A percentile compares a stretch with the other conserved stretches of the same genome.
phyloP scores from a whole-genome alignment of 2,113 vertebrate genomes.

The Urocolius indicus region DNA sequence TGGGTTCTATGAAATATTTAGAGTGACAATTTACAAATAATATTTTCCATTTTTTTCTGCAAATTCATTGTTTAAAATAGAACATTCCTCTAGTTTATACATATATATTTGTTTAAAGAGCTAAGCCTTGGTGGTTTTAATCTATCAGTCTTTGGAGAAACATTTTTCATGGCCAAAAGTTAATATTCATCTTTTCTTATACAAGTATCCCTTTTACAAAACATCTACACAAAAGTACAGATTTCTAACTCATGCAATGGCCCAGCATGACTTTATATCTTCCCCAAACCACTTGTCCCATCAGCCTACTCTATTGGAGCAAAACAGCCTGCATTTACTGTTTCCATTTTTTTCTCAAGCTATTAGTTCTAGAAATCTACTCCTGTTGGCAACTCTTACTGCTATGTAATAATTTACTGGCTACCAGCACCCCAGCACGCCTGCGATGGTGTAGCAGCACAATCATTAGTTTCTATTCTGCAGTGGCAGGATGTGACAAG shows the following conservation, averaged over 20 bases:
- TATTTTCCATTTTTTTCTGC: background rate
- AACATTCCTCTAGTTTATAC: background rate
- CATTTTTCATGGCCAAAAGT: background rate
- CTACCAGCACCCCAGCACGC: slow-evolving; percentile 54
- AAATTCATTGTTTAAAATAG: background rate
- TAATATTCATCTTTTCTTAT: slow-evolving; percentile 17
- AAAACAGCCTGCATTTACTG: background rate
- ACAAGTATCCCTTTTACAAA: background rate
- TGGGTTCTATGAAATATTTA: background rate
- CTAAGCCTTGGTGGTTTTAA: background rate
- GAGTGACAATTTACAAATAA: background rate
- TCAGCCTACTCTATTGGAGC: background rate
- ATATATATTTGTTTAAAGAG: background rate
- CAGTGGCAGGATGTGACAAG: slow-evolving; percentile 78
- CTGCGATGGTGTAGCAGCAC: slow-evolving; percentile 61
- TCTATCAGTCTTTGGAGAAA: background rate
- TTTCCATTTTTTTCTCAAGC: background rate
- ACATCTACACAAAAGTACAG: background rate
- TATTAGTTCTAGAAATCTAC: slow-evolving; percentile 48
- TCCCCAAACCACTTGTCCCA: slow-evolving; percentile 22
- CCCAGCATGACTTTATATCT: background rate
- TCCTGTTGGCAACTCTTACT: slow-evolving; percentile 39
- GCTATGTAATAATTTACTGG: slow-evolving; percentile 65
- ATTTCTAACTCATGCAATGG: background rate
- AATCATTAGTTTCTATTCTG: slow-evolving; percentile 76